Conservation (phyloP, 2,113 vertebrate species). For the Cyphomyrus discorhynchus region DNA sequence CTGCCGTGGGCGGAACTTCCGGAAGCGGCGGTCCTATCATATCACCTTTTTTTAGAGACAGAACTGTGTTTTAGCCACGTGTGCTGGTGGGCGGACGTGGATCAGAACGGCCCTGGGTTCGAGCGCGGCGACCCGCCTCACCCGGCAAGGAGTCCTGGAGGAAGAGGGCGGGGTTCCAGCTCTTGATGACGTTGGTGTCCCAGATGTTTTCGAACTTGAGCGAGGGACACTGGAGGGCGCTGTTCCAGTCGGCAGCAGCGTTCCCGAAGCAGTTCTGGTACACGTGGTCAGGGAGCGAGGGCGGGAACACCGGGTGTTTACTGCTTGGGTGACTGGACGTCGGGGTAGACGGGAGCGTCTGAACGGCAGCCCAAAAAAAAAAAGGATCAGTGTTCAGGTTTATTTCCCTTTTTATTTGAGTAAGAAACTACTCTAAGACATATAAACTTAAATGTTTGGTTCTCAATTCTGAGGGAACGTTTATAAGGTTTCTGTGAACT, state of each 20-base stretch:
- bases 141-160: slow-evolving; percentile 86
- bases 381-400: neutral
- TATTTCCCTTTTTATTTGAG: neutral
- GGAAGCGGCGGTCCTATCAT: slow-evolving; percentile 74
- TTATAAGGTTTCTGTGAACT: neutral
- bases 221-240: slow-evolving; percentile 70
- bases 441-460: neutral
- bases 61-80: neutral
- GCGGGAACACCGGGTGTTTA: slow-evolving; percentile 86
- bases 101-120: neutral
- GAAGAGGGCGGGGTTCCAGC: slow-evolving; percentile 87
- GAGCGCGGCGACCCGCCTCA: slow-evolving; percentile 47
- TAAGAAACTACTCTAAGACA: too few relatives aligned
- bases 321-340: slow-evolving; percentile 78
- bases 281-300: slow-evolving; percentile 88
- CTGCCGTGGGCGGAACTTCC: slow-evolving; percentile 72
- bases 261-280: slow-evolving; percentile 90
- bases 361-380: neutral
- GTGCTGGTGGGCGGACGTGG: neutral
- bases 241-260: slow-evolving; percentile 83
- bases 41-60: slow-evolving; percentile 55
- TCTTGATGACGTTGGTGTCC: slow-evolving; percentile 93
- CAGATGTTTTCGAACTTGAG: slow-evolving; percentile 95
- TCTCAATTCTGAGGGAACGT: neutral
- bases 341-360: slow-evolving; percentile 81